These are phyloP conservation scores for Ceratotherium simum DNA, from an alignment of 2,113 vertebrate species.

Conservation along the genomic window DNA sequence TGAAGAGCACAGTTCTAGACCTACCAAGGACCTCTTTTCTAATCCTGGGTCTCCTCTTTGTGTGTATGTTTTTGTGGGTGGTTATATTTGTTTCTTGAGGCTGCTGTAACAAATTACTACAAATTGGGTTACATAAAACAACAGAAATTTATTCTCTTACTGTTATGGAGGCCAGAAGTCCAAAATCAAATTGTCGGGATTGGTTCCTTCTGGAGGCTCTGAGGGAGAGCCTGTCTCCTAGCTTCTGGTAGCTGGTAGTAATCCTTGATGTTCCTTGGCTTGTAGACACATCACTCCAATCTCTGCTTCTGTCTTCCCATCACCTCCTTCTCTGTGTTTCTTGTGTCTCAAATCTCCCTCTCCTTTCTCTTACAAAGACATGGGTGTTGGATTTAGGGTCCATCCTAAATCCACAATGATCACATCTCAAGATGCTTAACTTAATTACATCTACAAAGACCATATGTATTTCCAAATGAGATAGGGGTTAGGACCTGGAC, in stretches of 20 bases:
- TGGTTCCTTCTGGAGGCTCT: background rate
- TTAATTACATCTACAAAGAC: background rate
- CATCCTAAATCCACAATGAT: background rate
- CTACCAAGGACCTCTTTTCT: background rate
- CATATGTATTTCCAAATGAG: background rate
- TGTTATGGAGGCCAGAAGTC: background rate
- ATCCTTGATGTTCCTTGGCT: background rate
- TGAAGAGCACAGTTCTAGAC: background rate
- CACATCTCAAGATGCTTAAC: background rate
- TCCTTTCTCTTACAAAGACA: background rate
- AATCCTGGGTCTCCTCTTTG: background rate
- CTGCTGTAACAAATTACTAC: background rate
- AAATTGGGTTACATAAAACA: background rate
- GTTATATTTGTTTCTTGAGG: background rate
- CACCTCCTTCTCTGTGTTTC: background rate
- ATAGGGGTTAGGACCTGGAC: background rate
- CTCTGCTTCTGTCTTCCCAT: background rate
- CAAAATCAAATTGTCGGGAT: background rate
- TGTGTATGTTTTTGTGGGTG: background rate
- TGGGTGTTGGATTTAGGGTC: background rate
- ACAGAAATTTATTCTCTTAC: background rate
- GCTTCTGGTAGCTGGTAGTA: background rate
- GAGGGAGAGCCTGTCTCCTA: background rate
- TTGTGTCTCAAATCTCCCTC: background rate
- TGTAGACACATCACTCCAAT: background rate